These are phyloP conservation scores for Neoascia interrupta DNA, from an alignment of 2,888 invertebrate species.

Conservation along the genomic window DNA sequence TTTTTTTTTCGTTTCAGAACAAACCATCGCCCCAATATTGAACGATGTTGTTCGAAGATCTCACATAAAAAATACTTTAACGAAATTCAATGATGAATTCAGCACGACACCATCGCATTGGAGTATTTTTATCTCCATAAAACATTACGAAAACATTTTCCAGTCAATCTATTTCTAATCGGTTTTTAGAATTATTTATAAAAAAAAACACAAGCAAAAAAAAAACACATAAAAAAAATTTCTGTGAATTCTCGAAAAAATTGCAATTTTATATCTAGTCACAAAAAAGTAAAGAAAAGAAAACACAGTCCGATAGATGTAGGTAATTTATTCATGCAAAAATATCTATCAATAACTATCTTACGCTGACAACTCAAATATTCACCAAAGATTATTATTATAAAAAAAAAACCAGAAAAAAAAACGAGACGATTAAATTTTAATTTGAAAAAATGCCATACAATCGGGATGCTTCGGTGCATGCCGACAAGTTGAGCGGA, in stretches of 20 bases:
- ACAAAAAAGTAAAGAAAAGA: slow-evolving; percentile 25
- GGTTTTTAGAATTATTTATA: not conserved
- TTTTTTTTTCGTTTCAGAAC: slow-evolving; percentile 59
- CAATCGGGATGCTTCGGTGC: slow-evolving; percentile 78
- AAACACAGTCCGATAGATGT: not conserved
- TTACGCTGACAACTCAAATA: slow-evolving; percentile 38
- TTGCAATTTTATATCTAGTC: slow-evolving; percentile 65
- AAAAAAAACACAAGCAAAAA: slow-evolving; percentile 15
- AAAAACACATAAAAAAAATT: slow-evolving; percentile 29
- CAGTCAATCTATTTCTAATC: too few species aligned
- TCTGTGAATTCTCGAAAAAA: slow-evolving; percentile 24
- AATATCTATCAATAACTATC: slow-evolving; percentile 6
- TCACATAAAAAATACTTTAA: slow-evolving; percentile 72
- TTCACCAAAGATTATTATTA: slow-evolving; percentile 61
- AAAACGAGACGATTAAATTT: too few species aligned
- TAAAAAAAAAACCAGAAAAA: too few species aligned
- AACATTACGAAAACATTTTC: slow-evolving; percentile 28
- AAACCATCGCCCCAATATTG: slow-evolving; percentile 54
- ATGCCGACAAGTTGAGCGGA: slow-evolving; percentile 86
- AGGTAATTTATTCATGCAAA: slow-evolving; percentile 32
- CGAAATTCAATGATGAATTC: slow-evolving; percentile 78
- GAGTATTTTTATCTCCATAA: slow-evolving; percentile 80
- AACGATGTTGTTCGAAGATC: slow-evolving; percentile 76
- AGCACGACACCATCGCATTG: slow-evolving; percentile 79
- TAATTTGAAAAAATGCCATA: slow-evolving; percentile 79